phyloP scores from a whole-genome alignment of 2,797 vertebrate species.

The Parauchenoglanis punctatus region DNA sequence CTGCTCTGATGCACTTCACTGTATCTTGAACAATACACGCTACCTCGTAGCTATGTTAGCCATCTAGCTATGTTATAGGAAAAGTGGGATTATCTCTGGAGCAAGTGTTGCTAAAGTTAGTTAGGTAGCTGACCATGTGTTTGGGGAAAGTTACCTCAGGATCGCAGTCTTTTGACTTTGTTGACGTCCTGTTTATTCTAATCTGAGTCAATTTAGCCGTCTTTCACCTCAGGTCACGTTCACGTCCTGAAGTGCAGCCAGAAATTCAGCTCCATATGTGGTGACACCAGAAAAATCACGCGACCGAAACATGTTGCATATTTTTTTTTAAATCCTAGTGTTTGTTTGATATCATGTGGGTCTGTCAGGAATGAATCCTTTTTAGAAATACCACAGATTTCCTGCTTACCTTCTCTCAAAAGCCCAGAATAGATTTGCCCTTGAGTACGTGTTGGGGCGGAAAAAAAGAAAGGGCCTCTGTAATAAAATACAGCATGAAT shows the following conservation, averaged over 20 bases:
- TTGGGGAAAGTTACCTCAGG: not conserved
- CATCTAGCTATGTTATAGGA: not conserved
- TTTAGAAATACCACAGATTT: not conserved
- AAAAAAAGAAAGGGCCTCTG: not conserved
- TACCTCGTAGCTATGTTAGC: not conserved
- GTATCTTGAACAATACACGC: not conserved
- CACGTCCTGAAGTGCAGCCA: not conserved
- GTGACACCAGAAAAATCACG: not conserved
- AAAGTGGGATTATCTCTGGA: not conserved
- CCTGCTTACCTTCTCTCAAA: conserved; percentile 7
- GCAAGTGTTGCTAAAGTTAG: not conserved
- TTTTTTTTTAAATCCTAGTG: not conserved
- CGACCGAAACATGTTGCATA: not conserved
- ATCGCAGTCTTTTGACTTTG: not conserved
- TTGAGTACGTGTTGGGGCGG: not conserved
- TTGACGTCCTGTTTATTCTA: not conserved
- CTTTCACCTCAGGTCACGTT: not conserved
- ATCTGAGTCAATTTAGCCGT: not conserved
- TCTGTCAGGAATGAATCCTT: conserved; percentile 8
- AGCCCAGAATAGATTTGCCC: conserved; percentile 20
- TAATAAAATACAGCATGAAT: not conserved
- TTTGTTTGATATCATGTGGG: not conserved
- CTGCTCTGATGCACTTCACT: not conserved
- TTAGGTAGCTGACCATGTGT: not conserved
- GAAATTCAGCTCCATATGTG: not conserved